Conservation (phyloP, 2,797 vertebrate genomes). For the Apogon hyalosoma region DNA sequence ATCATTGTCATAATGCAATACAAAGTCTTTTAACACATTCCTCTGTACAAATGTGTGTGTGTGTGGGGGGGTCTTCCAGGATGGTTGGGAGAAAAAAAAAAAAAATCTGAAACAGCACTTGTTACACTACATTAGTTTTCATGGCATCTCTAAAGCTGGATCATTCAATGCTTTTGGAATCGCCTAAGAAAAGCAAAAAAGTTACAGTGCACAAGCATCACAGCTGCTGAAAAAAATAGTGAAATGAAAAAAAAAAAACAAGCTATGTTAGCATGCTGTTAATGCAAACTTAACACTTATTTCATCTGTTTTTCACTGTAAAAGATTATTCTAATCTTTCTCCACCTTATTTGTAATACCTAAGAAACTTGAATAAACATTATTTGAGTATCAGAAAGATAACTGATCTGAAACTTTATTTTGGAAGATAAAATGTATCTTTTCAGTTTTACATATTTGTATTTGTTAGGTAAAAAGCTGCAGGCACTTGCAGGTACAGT, state of each 20-base stretch:
- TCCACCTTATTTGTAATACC: too few relatives aligned
- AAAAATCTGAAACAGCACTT: too few relatives aligned
- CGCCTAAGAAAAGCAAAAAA: slow-evolving; percentile 29
- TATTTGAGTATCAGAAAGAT: not conserved
- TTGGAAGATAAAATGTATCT: not conserved
- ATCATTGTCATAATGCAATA: too few relatives aligned
- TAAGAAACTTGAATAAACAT: slow-evolving; percentile 4
- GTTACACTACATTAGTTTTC: too few relatives aligned
- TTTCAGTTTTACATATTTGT: not conserved
- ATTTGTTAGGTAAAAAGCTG: not conserved
- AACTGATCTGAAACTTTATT: not conserved
- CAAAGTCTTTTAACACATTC: too few relatives aligned
- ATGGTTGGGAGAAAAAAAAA: too few relatives aligned
- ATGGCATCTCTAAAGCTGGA: slow-evolving; percentile 19
- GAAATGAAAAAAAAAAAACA: slow-evolving; percentile 47
- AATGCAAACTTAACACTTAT: slow-evolving; percentile 47
- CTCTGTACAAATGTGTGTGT: too few relatives aligned
- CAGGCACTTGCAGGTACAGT: not conserved
- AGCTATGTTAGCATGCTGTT: slow-evolving; percentile 61
- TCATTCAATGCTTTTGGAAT: not conserved
- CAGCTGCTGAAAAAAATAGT: slow-evolving; percentile 31
- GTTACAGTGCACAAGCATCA: slow-evolving; percentile 50
- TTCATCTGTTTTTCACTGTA: slow-evolving; percentile 17
- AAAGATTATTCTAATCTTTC: slow-evolving; percentile 1
- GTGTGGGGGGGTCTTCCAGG: too few relatives aligned